These are phyloP conservation scores for Ferdinandea cuprea DNA, from an alignment of 2,888 invertebrate genomes.

Conservation along the genomic window DNA sequence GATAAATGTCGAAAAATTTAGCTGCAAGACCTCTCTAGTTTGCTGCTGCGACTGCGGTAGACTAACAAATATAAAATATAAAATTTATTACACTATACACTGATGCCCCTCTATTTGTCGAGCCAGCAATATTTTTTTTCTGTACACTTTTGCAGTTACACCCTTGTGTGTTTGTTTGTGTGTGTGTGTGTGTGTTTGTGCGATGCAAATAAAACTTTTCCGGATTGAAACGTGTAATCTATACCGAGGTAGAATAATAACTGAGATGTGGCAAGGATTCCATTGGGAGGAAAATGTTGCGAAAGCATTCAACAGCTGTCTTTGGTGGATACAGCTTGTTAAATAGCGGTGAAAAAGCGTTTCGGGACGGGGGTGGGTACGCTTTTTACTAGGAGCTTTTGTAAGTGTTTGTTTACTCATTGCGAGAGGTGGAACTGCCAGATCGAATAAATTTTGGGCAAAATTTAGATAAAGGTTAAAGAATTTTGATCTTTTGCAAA, in stretches of 20 bases:
- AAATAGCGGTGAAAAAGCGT: conserved; percentile 13
- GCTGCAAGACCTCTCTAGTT: no score
- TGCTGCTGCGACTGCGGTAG: conserved; percentile 18
- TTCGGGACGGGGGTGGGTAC: neutral
- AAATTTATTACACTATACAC: conserved; percentile 40
- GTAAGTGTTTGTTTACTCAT: conserved; percentile 29
- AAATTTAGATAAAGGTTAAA: no score
- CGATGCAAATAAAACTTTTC: neutral
- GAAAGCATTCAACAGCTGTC: conserved; percentile 72
- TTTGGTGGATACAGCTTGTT: neutral
- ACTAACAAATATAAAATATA: conserved; percentile 43
- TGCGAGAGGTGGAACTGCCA: conserved; percentile 14
- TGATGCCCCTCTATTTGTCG: conserved; percentile 2
- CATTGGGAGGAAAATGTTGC: conserved; percentile 40
- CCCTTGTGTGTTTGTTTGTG: conserved; percentile 18
- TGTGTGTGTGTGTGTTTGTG: neutral
- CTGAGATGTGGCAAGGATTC: conserved; percentile 54
- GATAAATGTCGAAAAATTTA: conserved; percentile 31
- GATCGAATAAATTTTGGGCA: neutral
- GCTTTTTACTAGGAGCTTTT: conserved; percentile 26
- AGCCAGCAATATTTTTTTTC: conserved; percentile 30
- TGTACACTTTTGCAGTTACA: conserved; percentile 54
- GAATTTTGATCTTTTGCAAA: neutral
- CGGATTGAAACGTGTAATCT: conserved; percentile 25
- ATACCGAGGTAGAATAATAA: conserved; percentile 39